Conservation (phyloP, 2,113 vertebrate genomes). For the Pelmatolapia mariae region DNA sequence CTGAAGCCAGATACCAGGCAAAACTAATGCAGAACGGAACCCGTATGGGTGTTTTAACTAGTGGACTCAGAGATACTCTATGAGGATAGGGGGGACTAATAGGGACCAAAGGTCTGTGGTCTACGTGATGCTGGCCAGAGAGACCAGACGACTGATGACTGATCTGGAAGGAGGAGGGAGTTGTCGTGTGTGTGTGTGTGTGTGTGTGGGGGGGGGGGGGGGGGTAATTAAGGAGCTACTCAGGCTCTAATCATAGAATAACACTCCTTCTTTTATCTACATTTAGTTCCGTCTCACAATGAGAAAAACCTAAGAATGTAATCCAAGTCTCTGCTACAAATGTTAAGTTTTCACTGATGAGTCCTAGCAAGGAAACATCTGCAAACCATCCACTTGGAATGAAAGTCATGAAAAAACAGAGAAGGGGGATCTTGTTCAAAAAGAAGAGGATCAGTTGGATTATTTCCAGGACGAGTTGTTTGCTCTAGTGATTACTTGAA, state of each 20-base stretch:
- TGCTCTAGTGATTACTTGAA: neutral
- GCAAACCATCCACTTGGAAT: constrained; percentile 50
- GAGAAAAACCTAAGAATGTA: constrained; percentile 30
- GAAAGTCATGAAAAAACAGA: neutral
- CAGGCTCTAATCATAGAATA: constrained; percentile 62
- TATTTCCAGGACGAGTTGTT: constrained; percentile 15
- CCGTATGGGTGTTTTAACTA: constrained; percentile 34
- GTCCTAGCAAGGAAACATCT: constrained; percentile 45
- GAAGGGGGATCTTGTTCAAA: neutral
- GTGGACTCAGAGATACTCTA: constrained; percentile 33
- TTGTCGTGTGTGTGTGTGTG: neutral
- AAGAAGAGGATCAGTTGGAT: constrained; percentile 36
- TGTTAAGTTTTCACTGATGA: constrained; percentile 26
- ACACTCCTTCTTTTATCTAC: constrained; percentile 55
- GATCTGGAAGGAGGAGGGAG: constrained; percentile 41
- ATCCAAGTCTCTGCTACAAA: neutral
- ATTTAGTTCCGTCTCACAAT: constrained; percentile 33
- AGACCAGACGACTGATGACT: constrained; percentile 58
- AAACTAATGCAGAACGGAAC: constrained; percentile 62
- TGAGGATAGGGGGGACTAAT: constrained; percentile 44
- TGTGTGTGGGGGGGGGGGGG: neutral
- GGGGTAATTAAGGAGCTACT: constrained; percentile 40
- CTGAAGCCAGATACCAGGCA: constrained; percentile 30
- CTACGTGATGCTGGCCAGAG: constrained; percentile 60
- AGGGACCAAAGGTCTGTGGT: constrained; percentile 58